These are phyloP conservation scores for Lepidotrigona ventralis DNA, from an alignment of 1,140 invertebrate species.

Conservation along the genomic window DNA sequence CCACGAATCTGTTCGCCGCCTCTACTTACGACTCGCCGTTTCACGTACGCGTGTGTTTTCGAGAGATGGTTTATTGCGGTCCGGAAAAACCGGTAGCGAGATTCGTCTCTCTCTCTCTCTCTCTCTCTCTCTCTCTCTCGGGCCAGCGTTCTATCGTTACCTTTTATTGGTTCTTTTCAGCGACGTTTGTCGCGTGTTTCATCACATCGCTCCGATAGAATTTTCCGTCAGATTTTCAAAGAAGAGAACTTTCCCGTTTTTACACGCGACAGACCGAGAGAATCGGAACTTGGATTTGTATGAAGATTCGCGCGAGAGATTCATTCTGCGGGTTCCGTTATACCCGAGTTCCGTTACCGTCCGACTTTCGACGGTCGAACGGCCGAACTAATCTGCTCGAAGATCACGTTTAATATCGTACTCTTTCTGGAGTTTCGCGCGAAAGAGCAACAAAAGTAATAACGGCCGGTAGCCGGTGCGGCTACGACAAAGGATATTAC, in stretches of 20 bases:
- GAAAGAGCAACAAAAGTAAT: slow-evolving; percentile 34
- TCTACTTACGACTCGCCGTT: slow-evolving; percentile 4
- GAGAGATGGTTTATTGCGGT: slow-evolving; percentile 17
- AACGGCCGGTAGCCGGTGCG: background rate
- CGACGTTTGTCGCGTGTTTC: background rate
- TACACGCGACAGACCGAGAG: too few species aligned
- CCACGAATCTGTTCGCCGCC: slow-evolving; percentile 16
- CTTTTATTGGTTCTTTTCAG: slow-evolving; percentile 22
- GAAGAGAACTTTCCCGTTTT: too few species aligned
- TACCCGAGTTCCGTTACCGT: too few species aligned
- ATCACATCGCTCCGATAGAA: background rate
- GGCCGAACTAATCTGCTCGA: background rate
- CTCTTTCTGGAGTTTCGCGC: background rate
- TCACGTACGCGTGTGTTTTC: background rate
- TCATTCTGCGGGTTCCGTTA: too few species aligned
- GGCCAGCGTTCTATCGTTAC: slow-evolving; percentile 6
- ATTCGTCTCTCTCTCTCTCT: background rate
- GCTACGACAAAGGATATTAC: slow-evolving; percentile 36
- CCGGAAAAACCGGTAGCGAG: slow-evolving; percentile 4
- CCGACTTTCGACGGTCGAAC: background rate
- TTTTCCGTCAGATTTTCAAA: too few species aligned
- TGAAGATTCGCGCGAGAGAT: too few species aligned
- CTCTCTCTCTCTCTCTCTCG: too few species aligned
- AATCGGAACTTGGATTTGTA: too few species aligned
- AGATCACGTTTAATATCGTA: slow-evolving; percentile 20